Evolutionary conservation across 2,797 vertebrate genomes (phyloP).

Genomic region (Uromys caudimaculatus): DNA sequence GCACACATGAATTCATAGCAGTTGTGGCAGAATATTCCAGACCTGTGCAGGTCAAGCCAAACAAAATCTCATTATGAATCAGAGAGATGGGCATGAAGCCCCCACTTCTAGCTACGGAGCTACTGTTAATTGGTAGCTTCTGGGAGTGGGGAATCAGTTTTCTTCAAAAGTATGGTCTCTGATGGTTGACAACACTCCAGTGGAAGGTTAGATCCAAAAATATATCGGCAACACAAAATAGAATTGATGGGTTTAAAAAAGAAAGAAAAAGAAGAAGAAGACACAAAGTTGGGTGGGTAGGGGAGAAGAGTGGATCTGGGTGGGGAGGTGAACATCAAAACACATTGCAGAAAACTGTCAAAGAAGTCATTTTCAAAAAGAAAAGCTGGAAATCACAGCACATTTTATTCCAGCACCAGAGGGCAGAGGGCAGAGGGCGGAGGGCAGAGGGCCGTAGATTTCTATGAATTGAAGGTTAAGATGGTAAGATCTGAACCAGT

Average conservation of each 20-base stretch:
- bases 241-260: neutral
- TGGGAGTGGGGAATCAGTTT: neutral
- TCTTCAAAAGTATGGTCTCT: neutral
- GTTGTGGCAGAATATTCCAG: neutral
- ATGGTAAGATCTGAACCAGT: too few relatives aligned
- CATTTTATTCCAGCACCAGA: neutral
- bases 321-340: neutral
- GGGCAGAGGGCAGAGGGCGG: too few relatives aligned
- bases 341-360: neutral
- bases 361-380: too few relatives aligned
- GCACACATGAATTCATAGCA: neutral
- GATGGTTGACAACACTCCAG: neutral
- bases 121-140: neutral
- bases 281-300: neutral
- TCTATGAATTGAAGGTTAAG: too few relatives aligned
- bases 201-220: neutral
- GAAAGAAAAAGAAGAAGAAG: too few relatives aligned
- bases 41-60: neutral
- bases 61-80: neutral
- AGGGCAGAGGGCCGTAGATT: too few relatives aligned
- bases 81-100: neutral
- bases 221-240: neutral
- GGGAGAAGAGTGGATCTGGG: neutral
- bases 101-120: neutral
- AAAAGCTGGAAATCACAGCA: neutral